phyloP scores from a whole-genome alignment of 2,113 vertebrate genomes.

The Petaurus breviceps region DNA sequence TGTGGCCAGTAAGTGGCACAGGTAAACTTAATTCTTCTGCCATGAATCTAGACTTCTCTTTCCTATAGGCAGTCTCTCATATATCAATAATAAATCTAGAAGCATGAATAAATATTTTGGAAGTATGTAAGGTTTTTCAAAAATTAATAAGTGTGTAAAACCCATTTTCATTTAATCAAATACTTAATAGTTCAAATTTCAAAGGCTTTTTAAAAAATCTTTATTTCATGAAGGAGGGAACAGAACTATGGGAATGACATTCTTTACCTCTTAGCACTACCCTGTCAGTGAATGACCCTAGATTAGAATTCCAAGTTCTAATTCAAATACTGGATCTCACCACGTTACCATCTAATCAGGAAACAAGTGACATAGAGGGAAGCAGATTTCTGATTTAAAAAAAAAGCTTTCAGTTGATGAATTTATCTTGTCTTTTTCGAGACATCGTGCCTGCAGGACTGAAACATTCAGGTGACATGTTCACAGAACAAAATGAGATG shows the following conservation, averaged over 20 bases:
- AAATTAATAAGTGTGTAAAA: background rate
- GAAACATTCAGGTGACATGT: background rate
- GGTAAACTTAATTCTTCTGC: background rate
- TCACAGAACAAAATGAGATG: background rate
- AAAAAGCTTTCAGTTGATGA: background rate
- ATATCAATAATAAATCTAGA: background rate
- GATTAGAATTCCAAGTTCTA: background rate
- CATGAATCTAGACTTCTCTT: background rate
- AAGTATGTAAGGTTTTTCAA: background rate
- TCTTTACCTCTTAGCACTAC: background rate
- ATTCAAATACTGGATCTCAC: background rate
- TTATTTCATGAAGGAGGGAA: background rate
- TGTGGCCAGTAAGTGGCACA: background rate
- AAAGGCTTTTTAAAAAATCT: background rate
- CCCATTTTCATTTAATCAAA: background rate
- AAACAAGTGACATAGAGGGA: background rate
- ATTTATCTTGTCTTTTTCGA: background rate
- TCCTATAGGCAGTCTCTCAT: background rate
- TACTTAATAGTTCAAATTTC: background rate
- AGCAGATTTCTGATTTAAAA: background rate
- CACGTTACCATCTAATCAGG: background rate
- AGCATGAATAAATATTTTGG: background rate
- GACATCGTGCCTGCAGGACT: background rate
- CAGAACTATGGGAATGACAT: background rate
- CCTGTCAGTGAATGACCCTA: background rate